phyloP scores from a whole-genome alignment of 2,888 invertebrate species.

The Xanthorhoe designata region DNA sequence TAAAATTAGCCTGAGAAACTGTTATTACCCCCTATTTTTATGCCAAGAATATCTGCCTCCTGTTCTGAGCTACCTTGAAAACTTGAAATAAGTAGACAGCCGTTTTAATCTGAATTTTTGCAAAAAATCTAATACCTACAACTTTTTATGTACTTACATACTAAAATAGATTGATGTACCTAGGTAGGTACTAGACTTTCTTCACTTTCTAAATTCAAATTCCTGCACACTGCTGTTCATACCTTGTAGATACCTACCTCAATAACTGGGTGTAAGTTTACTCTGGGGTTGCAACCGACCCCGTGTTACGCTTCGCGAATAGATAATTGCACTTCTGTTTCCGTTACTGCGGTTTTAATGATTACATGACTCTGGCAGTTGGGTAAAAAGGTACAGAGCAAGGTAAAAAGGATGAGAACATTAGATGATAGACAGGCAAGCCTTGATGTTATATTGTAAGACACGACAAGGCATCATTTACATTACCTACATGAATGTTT shows the following conservation, averaged over 20 bases:
- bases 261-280: background rate
- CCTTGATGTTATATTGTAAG: too few relatives aligned
- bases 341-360: slow-evolving; percentile 47
- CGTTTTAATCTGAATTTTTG: too few relatives aligned
- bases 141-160: too few relatives aligned
- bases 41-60: background rate
- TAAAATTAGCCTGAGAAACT: too few relatives aligned
- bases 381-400: slow-evolving; percentile 17
- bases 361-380: slow-evolving; percentile 27
- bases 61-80: too few relatives aligned
- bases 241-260: background rate
- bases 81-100: too few relatives aligned
- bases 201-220: background rate
- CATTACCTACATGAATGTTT: too few relatives aligned
- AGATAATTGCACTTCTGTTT: slow-evolving; percentile 44
- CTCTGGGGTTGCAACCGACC: slow-evolving; percentile 38
- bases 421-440: background rate
- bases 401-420: slow-evolving; percentile 12
- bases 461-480: too few relatives aligned
- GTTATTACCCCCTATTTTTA: too few relatives aligned
- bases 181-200: too few relatives aligned
- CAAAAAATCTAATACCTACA: too few relatives aligned
- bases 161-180: too few relatives aligned
- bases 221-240: background rate
- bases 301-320: slow-evolving; percentile 51